Percentiles rank a stretch among this genome's conserved stretches.
These are phyloP conservation scores for Maniola hyperantus DNA, from an alignment of 2,888 invertebrate genomes.

Conservation along the genomic window DNA sequence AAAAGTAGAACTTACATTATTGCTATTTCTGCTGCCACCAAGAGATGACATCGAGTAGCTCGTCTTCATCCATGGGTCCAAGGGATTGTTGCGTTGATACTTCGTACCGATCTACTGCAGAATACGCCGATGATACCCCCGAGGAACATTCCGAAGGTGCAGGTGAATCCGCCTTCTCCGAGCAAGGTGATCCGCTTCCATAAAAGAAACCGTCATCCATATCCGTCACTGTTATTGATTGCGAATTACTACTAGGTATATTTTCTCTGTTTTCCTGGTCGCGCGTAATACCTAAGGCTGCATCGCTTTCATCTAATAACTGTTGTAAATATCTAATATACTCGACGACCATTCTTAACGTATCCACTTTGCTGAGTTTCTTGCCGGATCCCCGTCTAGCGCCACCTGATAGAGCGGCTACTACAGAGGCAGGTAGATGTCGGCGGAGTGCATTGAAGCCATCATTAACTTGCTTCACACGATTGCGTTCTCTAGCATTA, in stretches of 20 bases:
- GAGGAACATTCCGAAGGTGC: conserved; percentile 88
- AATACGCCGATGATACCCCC: conserved; percentile 79
- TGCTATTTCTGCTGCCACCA: conserved; percentile 90
- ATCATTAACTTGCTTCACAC: conserved; percentile 97
- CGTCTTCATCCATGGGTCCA: conserved; percentile 93
- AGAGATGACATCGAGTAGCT: conserved; percentile 92
- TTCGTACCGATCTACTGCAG: conserved; percentile 72
- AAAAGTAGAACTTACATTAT: conserved; percentile 56
- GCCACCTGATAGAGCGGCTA: conserved; percentile 85
- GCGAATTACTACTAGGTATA: conserved; percentile 63
- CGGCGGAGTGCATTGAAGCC: conserved; percentile 94
- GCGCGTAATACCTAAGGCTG: conserved; percentile 76
- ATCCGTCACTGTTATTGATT: conserved; percentile 69
- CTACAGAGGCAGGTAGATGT: conserved; percentile 92
- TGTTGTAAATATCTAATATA: conserved; percentile 94
- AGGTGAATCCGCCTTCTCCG: conserved; percentile 87
- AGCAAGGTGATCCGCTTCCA: conserved; percentile 83
- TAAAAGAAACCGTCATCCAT: conserved; percentile 80
- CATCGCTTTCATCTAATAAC: conserved; percentile 88
- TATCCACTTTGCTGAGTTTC: conserved; percentile 95
- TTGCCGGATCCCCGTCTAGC: conserved; percentile 90
- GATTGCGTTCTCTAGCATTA: conserved; percentile 96
- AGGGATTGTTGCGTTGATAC: conserved; percentile 76
- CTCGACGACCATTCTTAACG: conserved; percentile 93
- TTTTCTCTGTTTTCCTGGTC: conserved; percentile 76